phyloP scores from a whole-genome alignment of 1,140 invertebrate genomes.

The Cyrtorhinus lividipennis region DNA sequence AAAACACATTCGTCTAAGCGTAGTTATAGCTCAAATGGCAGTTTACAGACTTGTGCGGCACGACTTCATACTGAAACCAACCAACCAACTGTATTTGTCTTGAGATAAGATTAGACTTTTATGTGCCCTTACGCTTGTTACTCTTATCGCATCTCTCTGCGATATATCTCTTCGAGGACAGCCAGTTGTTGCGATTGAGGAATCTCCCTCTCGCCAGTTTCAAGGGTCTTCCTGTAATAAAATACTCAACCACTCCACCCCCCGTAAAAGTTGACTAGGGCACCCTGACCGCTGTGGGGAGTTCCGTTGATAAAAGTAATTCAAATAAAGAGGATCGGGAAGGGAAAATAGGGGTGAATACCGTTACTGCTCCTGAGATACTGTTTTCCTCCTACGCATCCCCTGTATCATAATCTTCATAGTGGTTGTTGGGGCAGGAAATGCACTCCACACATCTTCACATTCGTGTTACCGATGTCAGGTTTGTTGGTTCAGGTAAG shows the following conservation, averaged over 20 bases:
- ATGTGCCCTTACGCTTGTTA: no score
- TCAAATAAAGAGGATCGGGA: neutral
- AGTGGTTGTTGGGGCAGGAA: neutral
- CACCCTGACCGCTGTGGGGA: no score
- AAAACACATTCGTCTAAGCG: no score
- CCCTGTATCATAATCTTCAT: neutral
- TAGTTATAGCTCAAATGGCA: no score
- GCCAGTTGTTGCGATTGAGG: neutral
- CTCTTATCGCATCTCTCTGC: neutral
- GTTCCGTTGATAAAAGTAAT: no score
- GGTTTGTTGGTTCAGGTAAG: conserved; percentile 3
- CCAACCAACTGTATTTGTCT: no score
- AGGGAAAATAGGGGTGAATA: neutral
- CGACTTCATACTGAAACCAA: no score
- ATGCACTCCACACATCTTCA: neutral
- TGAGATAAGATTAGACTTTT: no score
- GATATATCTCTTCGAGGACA: neutral
- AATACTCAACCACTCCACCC: neutral
- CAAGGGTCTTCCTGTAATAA: neutral
- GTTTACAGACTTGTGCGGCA: no score
- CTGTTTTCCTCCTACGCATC: neutral
- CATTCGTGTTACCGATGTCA: neutral
- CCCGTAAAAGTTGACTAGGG: neutral
- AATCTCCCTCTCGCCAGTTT: neutral
- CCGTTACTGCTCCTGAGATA: neutral